Evolutionary conservation across 2,888 invertebrate genomes (phyloP).

Genomic region (Podotricha telesiphe): DNA sequence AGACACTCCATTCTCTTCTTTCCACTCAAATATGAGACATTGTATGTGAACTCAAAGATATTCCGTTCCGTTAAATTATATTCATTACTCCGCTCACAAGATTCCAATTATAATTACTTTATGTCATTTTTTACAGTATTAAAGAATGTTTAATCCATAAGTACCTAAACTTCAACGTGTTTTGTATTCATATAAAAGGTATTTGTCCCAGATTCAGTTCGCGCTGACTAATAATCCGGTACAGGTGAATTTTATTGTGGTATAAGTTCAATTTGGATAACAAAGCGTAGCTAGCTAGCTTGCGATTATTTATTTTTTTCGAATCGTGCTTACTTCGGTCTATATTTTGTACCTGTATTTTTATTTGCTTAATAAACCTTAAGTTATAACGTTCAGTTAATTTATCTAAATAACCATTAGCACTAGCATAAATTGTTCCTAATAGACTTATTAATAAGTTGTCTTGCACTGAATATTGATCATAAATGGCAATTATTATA

Average conservation of each 20-base stretch:
- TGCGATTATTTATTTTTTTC: neutral
- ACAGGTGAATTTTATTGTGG: conserved; percentile 31
- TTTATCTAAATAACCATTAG: neutral
- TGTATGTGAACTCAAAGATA: too few relatives aligned
- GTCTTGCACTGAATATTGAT: neutral
- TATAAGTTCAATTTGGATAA: conserved; percentile 19
- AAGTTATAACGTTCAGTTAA: neutral
- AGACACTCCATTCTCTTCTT: too few relatives aligned
- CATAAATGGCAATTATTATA: neutral
- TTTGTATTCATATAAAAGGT: conserved; percentile 25
- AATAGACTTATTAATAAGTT: neutral
- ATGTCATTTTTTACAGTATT: neutral
- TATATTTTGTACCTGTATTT: neutral
- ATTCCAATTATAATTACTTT: too few relatives aligned
- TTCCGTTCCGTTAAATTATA: too few relatives aligned
- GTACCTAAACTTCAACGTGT: neutral
- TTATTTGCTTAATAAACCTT: neutral
- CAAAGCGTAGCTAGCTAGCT: conserved; percentile 8
- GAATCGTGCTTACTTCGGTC: neutral
- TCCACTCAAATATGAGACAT: too few relatives aligned
- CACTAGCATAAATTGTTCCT: neutral
- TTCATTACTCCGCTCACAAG: too few relatives aligned
- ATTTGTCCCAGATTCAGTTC: conserved; percentile 31
- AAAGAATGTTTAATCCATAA: neutral
- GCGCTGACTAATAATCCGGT: conserved; percentile 31